Percentiles rank a stretch among this genome's conserved stretches.
Conservation (phyloP, 2,113 vertebrate genomes). For the mouse (Mus musculus) region DNA sequence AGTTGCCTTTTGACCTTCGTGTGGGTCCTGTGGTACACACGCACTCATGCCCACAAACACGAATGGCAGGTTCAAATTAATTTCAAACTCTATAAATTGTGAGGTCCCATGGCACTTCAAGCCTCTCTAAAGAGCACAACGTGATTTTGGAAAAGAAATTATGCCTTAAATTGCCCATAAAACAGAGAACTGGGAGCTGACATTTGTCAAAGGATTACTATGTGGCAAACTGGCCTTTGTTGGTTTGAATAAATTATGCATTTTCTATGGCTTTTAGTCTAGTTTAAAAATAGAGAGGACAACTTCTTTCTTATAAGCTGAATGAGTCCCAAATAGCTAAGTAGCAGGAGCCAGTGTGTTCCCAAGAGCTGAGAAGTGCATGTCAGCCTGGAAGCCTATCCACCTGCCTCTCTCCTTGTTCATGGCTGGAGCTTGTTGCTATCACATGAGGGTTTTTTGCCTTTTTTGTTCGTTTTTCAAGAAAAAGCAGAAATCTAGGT, state of each 20-base stretch:
- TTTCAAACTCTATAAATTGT: conserved; percentile 30
- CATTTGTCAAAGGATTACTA: neutral
- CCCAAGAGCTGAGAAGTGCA: neutral
- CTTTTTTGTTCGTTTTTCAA: neutral
- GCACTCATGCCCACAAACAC: neutral
- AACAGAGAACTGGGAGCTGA: neutral
- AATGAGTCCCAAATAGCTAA: neutral
- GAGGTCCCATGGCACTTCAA: neutral
- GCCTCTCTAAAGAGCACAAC: conserved; percentile 40
- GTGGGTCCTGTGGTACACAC: neutral
- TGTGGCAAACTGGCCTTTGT: neutral
- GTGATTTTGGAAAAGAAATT: neutral
- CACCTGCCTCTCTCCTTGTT: neutral
- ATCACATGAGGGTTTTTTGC: neutral
- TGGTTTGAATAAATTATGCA: neutral
- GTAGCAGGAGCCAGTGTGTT: neutral
- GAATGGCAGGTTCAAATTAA: neutral
- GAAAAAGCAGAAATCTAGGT: conserved; percentile 25
- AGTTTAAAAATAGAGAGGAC: neutral
- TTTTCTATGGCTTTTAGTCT: neutral
- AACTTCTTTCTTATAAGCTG: neutral
- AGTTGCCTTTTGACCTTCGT: neutral
- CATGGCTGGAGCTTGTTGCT: neutral
- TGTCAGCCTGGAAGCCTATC: fast-evolving
- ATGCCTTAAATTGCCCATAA: neutral